Evolutionary conservation across 2,888 invertebrate species (phyloP).

Genomic region (Brachyopa scutellaris): DNA sequence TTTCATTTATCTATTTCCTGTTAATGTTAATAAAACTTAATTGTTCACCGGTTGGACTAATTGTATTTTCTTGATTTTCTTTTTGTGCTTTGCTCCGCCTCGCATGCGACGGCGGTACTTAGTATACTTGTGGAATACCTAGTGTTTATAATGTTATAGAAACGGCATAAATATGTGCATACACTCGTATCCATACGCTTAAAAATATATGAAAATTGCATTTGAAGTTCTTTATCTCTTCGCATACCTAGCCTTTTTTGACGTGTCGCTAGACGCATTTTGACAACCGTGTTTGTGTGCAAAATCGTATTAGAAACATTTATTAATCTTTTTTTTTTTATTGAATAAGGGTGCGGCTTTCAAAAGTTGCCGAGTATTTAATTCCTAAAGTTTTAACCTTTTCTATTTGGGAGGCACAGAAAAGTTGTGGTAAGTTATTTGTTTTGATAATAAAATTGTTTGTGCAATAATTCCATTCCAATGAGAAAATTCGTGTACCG

Average conservation of each 20-base stretch:
- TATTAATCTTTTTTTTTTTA: slow-evolving; percentile 37
- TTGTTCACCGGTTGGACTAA: not conserved
- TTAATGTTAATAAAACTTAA: not conserved
- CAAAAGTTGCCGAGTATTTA: not conserved
- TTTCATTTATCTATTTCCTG: not conserved
- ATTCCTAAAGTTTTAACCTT: slow-evolving; percentile 12
- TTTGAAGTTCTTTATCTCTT: slow-evolving; percentile 19
- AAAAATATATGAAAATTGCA: slow-evolving; percentile 13
- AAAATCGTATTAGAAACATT: slow-evolving; percentile 32
- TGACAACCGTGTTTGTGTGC: slow-evolving; percentile 40
- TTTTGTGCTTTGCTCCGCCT: slow-evolving; percentile 9
- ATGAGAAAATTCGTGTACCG: not conserved
- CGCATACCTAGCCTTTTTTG: too few relatives aligned
- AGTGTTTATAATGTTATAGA: slow-evolving; percentile 5
- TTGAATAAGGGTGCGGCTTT: slow-evolving; percentile 60
- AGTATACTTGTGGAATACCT: not conserved
- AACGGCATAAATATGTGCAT: too few relatives aligned
- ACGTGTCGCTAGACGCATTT: slow-evolving; percentile 55
- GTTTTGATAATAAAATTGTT: not conserved
- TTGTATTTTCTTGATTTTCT: not conserved
- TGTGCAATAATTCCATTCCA: not conserved
- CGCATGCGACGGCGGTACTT: slow-evolving; percentile 3
- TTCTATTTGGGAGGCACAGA: not conserved
- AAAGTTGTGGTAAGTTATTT: slow-evolving; percentile 34
- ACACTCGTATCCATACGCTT: too few relatives aligned